These are phyloP conservation scores for Corythaeola cristata DNA, from an alignment of 2,113 vertebrate genomes.

Conservation along the genomic window DNA sequence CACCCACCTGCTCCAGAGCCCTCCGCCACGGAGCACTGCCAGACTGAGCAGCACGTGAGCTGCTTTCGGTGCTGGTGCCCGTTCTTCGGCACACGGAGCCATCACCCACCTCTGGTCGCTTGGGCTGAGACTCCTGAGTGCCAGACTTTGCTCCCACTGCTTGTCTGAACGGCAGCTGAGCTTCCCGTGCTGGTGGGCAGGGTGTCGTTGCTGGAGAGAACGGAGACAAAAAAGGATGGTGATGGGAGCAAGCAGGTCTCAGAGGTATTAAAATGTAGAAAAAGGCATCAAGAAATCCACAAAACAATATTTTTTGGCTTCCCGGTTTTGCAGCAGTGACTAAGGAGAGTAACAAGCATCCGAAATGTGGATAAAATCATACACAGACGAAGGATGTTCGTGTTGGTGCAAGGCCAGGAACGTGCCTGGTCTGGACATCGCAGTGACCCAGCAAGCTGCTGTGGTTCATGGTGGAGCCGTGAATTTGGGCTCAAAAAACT, in stretches of 20 bases:
- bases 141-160: not conserved
- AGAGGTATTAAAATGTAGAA: not conserved
- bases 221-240: too few species aligned
- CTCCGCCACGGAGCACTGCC: not conserved
- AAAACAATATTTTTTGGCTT: not conserved
- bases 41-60: not conserved
- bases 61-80: not conserved
- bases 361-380: not conserved
- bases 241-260: not conserved
- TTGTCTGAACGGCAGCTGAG: not conserved
- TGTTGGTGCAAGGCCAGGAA: not conserved
- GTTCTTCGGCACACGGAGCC: not conserved
- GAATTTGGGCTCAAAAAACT: not conserved
- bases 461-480: not conserved
- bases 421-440: not conserved
- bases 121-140: not conserved
- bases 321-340: not conserved
- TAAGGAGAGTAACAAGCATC: not conserved
- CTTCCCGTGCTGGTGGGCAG: not conserved
- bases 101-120: accelerated
- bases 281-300: slow-evolving; percentile 1
- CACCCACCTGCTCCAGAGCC: not conserved
- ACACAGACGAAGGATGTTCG: not conserved
- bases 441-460: not conserved
- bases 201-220: not conserved